These are phyloP conservation scores for Eremobia ochroleuca DNA, from an alignment of 2,888 invertebrate species.

Conservation along the genomic window DNA sequence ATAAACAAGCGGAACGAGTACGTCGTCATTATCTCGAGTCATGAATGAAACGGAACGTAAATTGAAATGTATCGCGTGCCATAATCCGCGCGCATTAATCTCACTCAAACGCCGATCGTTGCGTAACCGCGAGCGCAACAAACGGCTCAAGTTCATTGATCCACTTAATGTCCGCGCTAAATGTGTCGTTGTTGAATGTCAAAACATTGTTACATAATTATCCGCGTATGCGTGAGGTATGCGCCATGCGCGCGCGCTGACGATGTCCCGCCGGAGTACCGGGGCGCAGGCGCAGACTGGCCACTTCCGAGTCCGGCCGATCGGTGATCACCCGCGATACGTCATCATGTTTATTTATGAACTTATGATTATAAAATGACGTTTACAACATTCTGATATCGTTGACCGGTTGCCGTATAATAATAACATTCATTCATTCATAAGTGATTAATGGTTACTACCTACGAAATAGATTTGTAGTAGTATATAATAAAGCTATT, in stretches of 20 bases:
- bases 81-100: slow-evolving; percentile 91
- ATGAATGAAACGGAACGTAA: slow-evolving; percentile 91
- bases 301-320: slow-evolving; percentile 75
- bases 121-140: slow-evolving; percentile 86
- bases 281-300: slow-evolving; percentile 60
- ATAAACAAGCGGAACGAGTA: slow-evolving; percentile 85
- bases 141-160: slow-evolving; percentile 91
- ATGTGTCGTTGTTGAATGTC: slow-evolving; percentile 90
- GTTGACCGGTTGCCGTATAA: slow-evolving; percentile 87
- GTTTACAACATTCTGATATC: slow-evolving; percentile 89
- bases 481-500: slow-evolving; percentile 87
- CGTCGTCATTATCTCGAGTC: slow-evolving; percentile 88
- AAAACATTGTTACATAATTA: slow-evolving; percentile 90
- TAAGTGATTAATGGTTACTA: slow-evolving; percentile 89
- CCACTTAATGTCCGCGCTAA: slow-evolving; percentile 90
- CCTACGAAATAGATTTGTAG: slow-evolving; percentile 89
- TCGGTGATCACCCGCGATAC: slow-evolving; percentile 79
- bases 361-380: slow-evolving; percentile 90
- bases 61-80: slow-evolving; percentile 91
- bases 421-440: slow-evolving; percentile 89
- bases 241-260: slow-evolving; percentile 76
- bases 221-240: slow-evolving; percentile 78
- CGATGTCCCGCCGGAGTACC: slow-evolving; percentile 22
- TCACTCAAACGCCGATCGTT: slow-evolving; percentile 90
- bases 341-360: slow-evolving; percentile 90